Evolutionary conservation across 2,888 invertebrate species (phyloP), one percentile per base, ranked within the genome.

Genomic region (Phragmatobia fuliginosa): DNA sequence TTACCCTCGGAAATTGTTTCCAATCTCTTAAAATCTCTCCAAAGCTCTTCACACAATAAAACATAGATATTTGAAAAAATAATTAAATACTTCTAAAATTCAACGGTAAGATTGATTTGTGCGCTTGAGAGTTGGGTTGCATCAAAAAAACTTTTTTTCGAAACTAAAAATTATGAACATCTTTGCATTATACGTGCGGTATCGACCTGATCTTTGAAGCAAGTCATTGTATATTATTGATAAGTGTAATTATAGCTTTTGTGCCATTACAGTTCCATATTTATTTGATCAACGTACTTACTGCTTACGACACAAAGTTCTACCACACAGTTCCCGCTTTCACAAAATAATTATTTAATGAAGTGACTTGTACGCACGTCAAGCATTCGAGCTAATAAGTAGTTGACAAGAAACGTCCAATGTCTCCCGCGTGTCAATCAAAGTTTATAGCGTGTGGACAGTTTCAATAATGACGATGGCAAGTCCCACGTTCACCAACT

Each of bases 381-480:
- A 41, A 62, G 45, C 32, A 25, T 28, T 33, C 28, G 33, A 32
- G 41, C 33, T 49, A 67, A 60, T 66, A 52, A 61, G 61, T 49
- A 62, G 49, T 49, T n/a, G 58, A 59, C 61, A 66, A 66, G 70
- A 45, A 66, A 70, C 45, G 61, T 41, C 32, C 52, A n/a, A 52
- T 41, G 62, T 62, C 32, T 66, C 58, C 61, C 31, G 38, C n/a
- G 31, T 62, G 70, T 66, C 70, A 66, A 66, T 70, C 70, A 66
- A 62, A 58, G 16, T 66, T 61, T 38, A 62, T 25, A 56, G 49
- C 61, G 62, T 25, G 63, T 65, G 61, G 58, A 67, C 62, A 67
- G 59, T 70, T 66, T 70, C 67, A 70, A 60, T 70, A 70, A 66
- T 66, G 33, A 66, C 58, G 58, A 63, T 70, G 66, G 62, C 56